phyloP scores from a whole-genome alignment of 2,888 invertebrate species.

The Perizoma affinitatum region DNA sequence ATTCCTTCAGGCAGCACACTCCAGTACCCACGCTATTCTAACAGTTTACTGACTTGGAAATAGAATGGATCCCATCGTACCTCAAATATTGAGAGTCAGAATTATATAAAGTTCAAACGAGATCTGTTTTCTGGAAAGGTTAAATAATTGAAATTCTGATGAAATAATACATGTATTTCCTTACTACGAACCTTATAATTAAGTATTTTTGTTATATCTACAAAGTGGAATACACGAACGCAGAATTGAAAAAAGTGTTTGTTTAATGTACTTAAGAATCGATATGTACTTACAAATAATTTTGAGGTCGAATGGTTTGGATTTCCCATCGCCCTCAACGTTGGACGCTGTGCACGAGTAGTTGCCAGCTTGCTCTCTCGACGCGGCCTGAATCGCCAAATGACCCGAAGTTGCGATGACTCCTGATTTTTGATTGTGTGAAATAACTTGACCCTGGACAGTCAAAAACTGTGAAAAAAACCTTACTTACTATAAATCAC shows the following conservation, averaged over 20 bases:
- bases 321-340: slow-evolving; percentile 95
- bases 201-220: not conserved
- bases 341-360: slow-evolving; percentile 96
- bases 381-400: slow-evolving; percentile 91
- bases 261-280: too few relatives aligned
- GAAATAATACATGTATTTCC: not conserved
- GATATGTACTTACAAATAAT: slow-evolving; percentile 93
- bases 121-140: not conserved
- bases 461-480: not conserved
- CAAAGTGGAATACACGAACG: too few relatives aligned
- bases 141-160: slow-evolving; percentile 5
- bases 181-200: not conserved
- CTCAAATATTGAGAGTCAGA: slow-evolving; percentile 8
- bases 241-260: too few relatives aligned
- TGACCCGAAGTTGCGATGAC: slow-evolving; percentile 93
- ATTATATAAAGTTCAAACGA: slow-evolving; percentile 10
- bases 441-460: slow-evolving; percentile 91
- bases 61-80: slow-evolving; percentile 9
- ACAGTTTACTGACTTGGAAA: slow-evolving; percentile 17
- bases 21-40: slow-evolving; percentile 6
- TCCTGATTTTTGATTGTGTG: slow-evolving; percentile 93
- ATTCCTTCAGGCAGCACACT: slow-evolving; percentile 13
- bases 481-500: not conserved
- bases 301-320: slow-evolving; percentile 90
- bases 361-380: slow-evolving; percentile 92